Evolutionary conservation across 2,888 invertebrate species (phyloP).

Genomic region (Ashinkailepas kermadecensis): DNA sequence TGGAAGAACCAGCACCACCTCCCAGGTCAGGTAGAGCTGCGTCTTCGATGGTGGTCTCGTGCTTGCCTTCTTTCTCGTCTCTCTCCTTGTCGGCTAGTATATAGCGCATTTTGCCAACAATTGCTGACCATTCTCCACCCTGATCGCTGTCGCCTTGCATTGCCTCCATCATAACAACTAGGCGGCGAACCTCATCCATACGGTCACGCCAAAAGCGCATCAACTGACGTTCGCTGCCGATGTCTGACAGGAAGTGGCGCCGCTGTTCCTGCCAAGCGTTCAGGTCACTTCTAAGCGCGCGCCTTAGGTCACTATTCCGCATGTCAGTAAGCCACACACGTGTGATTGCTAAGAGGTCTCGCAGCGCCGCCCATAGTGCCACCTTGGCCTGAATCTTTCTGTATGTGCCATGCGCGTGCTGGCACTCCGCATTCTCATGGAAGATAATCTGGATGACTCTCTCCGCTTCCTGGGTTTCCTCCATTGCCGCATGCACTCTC

Average conservation of each 20-base stretch:
- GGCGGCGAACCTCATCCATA: neutral
- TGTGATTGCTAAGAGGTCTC: neutral
- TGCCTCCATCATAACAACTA: conserved; percentile 1
- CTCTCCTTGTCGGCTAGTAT: neutral
- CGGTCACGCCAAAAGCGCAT: conserved; percentile 7
- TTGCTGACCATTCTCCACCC: neutral
- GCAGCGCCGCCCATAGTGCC: neutral
- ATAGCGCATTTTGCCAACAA: neutral
- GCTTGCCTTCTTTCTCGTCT: neutral
- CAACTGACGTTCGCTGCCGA: neutral
- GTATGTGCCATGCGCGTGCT: neutral
- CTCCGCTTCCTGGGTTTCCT: neutral
- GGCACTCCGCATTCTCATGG: neutral
- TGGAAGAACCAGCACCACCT: too few species aligned
- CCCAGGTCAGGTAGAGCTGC: neutral
- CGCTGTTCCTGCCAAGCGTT: neutral
- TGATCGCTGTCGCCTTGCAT: neutral
- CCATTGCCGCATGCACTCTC: neutral
- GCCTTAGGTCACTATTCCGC: neutral
- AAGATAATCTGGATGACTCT: neutral
- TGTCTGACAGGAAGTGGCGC: neutral
- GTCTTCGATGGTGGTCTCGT: neutral
- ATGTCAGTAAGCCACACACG: neutral
- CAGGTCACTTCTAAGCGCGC: neutral
- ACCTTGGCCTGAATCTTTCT: neutral